phyloP scores from a whole-genome alignment of 2,888 invertebrate genomes.

The Eupithecia centaureata region DNA sequence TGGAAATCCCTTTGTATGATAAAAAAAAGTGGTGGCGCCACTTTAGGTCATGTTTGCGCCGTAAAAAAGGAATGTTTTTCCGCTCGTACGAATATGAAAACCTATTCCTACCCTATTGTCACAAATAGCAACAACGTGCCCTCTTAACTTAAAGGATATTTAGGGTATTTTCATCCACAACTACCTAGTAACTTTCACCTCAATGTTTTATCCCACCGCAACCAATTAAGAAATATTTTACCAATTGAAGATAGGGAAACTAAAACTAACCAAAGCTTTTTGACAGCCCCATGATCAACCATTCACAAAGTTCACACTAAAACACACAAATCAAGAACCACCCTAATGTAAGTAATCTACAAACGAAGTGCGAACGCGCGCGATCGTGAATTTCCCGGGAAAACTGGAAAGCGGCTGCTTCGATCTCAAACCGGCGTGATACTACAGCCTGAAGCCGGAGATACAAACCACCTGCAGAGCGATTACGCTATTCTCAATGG shows the following conservation, averaged over 20 bases:
- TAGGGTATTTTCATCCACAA: neutral
- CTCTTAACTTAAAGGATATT: too few relatives aligned
- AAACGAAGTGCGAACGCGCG: conserved; percentile 22
- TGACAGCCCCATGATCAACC: neutral
- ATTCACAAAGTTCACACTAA: neutral
- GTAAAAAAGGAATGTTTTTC: too few relatives aligned
- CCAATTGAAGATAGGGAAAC: neutral
- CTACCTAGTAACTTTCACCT: neutral
- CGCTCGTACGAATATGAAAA: too few relatives aligned
- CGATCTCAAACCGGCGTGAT: conserved; percentile 50
- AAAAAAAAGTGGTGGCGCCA: too few relatives aligned
- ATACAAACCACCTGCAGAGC: conserved; percentile 42
- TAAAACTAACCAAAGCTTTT: neutral
- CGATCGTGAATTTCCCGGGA: conserved; percentile 47
- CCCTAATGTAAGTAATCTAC: neutral
- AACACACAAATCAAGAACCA: neutral
- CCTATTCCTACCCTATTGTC: too few relatives aligned
- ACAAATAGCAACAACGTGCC: too few relatives aligned
- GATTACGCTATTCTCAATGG: too few relatives aligned
- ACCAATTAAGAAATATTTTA: neutral
- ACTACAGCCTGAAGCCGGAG: conserved; percentile 66
- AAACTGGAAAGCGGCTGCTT: conserved; percentile 54
- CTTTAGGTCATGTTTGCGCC: too few relatives aligned
- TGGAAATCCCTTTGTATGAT: too few relatives aligned
- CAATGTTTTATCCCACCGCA: neutral